phyloP scores from a whole-genome alignment of 2,797 vertebrate species.

The Bovichtus diacanthus region DNA sequence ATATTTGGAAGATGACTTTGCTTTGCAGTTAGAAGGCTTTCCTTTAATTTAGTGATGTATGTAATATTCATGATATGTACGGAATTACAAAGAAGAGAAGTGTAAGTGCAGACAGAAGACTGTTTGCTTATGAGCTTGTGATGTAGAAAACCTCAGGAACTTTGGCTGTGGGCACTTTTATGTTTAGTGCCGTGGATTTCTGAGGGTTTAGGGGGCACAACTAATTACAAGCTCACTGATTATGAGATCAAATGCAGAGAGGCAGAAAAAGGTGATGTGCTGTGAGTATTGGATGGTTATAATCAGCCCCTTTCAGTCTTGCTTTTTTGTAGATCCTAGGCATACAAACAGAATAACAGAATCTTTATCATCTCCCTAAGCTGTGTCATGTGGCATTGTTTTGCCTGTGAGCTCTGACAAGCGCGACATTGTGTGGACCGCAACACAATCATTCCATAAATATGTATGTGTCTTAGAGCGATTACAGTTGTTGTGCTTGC shows the following conservation, averaged over 20 bases:
- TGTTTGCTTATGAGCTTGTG: constrained; percentile 31
- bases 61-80: constrained; percentile 36
- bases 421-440: constrained; percentile 69
- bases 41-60: constrained; percentile 30
- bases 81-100: constrained; percentile 9
- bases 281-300: constrained; percentile 41
- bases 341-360: constrained; percentile 74
- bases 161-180: constrained; percentile 37
- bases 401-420: constrained; percentile 76
- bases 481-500: constrained; percentile 68
- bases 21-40: constrained; percentile 39
- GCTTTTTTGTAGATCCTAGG: constrained; percentile 61
- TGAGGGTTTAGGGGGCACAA: constrained; percentile 52
- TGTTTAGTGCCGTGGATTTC: constrained; percentile 56
- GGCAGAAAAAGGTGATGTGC: constrained; percentile 52
- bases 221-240: constrained; percentile 74
- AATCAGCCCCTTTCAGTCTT: constrained; percentile 55
- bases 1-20: constrained; percentile 36
- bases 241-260: constrained; percentile 69
- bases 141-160: constrained; percentile 41
- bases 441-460: constrained; percentile 73
- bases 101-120: constrained; percentile 30
- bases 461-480: constrained; percentile 74
- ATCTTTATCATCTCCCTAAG: constrained; percentile 70
- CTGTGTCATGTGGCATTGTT: constrained; percentile 77